phyloP scores from a whole-genome alignment of 1,140 invertebrate species.

The Hypsibius dujardini region DNA sequence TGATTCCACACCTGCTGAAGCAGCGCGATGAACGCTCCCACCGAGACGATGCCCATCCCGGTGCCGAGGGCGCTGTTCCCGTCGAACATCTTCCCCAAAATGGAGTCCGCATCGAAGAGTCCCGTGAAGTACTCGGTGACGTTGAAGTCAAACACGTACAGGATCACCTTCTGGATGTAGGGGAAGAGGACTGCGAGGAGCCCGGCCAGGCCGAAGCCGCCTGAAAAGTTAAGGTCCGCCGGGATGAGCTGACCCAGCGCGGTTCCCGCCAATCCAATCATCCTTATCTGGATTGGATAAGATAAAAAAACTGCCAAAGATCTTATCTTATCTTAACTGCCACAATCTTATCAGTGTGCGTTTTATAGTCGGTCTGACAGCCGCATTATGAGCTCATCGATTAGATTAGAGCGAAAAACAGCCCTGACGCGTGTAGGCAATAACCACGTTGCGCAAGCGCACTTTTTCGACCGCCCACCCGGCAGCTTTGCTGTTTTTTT shows the following conservation, averaged over 20 bases:
- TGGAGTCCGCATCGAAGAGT: not conserved
- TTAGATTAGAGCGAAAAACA: no score
- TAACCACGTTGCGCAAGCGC: no score
- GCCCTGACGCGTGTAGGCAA: no score
- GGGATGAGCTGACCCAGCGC: not conserved
- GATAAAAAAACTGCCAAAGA: not conserved
- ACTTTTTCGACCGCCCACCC: no score
- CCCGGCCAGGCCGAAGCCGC: not conserved
- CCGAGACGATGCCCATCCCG: slow-evolving; percentile 37
- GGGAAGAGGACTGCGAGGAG: not conserved
- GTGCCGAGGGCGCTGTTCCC: slow-evolving; percentile 38
- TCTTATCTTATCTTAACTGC: no score
- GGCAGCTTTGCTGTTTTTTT: no score
- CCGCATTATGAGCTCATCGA: no score
- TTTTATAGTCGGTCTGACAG: no score
- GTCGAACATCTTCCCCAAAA: slow-evolving; percentile 23
- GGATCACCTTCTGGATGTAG: slow-evolving; percentile 11
- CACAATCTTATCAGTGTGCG: no score
- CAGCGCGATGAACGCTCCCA: slow-evolving; percentile 33
- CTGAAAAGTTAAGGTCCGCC: not conserved
- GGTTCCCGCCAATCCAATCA: not conserved
- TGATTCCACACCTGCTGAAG: slow-evolving; percentile 26
- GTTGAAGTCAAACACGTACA: not conserved
- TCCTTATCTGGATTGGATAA: not conserved
- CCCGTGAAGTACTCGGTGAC: not conserved